Evolutionary conservation across 2,888 invertebrate species (phyloP), one percentile per base, ranked within the genome.

Genomic region (Rosalia funebris): DNA sequence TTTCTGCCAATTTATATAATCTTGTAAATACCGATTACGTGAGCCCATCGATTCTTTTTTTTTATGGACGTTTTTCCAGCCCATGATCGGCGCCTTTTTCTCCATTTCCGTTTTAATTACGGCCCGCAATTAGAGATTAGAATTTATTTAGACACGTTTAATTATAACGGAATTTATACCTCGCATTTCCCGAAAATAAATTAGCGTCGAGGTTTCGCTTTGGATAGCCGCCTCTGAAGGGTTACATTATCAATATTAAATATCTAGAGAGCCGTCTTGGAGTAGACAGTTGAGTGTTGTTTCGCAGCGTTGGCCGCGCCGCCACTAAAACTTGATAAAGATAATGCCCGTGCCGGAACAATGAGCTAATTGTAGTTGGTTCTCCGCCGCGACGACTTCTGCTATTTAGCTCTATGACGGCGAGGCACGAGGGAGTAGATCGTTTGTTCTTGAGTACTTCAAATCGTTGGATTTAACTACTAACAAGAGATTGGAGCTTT

Each of bases 351-450:
- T 73, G 70, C 77, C 77, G 78, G 76, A 78, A 79, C 78, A 79
- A 78, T 79, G 79, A 78, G 75, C 76, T 77, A 78, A 79, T 78
- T 79, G 77, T 76, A 77, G 75, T 78, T 77, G 75, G 77, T 77
- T 66, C 52, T 74, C 75, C 71, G 25, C 69, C 70, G 36, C 48
- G 11, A 20, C 52, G 39, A 48, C 32, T 53, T 54, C 59, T 39
- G 37, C 25, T 25, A 3, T 9, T 9, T 9, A 25, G 4, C 25
- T 25, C 25, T 9, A 5, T 9, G 4, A 25, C 25, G 25, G 25
- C 9, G 25, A 3, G n/a, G n/a, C n/a, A n/a, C n/a, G n/a, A n/a
- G n/a, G n/a, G n/a, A n/a, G n/a, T n/a, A n/a, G n/a, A n/a, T n/a
- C n/a, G n/a, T n/a, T n/a, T n/a, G n/a, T n/a, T n/a, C n/a, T n/a